Conservation (phyloP, 2,113 vertebrate species). For the Toxostoma redivivum region DNA sequence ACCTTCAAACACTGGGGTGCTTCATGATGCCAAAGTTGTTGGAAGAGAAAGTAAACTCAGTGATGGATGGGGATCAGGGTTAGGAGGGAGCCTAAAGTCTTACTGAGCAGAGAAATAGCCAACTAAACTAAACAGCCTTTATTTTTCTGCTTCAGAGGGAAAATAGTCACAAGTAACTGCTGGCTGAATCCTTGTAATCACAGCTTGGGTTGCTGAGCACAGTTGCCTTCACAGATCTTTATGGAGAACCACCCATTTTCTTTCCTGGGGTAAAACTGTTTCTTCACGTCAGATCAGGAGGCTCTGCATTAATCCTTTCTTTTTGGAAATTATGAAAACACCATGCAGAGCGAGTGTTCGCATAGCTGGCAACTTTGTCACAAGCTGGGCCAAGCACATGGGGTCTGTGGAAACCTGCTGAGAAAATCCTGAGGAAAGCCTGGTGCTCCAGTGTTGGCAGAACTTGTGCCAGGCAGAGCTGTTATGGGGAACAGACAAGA, state of each 20-base stretch:
- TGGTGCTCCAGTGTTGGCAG: background rate
- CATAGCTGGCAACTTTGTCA: background rate
- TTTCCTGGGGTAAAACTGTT: background rate
- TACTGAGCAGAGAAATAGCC: background rate
- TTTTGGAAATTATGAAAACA: background rate
- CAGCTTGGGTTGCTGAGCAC: background rate
- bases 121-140: background rate
- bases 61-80: accelerated
- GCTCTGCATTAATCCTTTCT: background rate
- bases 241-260: background rate
- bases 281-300: background rate
- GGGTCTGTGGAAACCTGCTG: background rate
- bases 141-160: background rate
- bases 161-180: background rate
- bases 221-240: background rate
- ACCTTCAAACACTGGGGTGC: background rate
- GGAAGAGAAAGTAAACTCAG: background rate
- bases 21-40: background rate
- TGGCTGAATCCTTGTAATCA: background rate
- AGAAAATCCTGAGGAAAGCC: background rate
- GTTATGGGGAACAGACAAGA: background rate
- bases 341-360: background rate
- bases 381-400: background rate
- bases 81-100: background rate
- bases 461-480: background rate